phyloP scores from a whole-genome alignment of 1,140 invertebrate species.

The Nymphalis io region DNA sequence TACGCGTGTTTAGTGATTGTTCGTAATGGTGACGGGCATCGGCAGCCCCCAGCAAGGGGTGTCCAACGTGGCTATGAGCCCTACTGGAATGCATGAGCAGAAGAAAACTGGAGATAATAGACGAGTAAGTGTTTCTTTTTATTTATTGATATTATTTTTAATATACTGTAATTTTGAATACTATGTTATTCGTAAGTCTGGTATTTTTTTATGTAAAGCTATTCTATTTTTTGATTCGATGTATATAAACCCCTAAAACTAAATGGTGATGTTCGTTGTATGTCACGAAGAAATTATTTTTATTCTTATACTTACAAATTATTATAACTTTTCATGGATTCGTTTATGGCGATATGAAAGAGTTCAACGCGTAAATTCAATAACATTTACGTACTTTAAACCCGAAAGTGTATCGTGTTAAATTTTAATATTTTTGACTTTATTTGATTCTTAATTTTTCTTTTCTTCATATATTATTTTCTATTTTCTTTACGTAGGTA shows the following conservation, averaged over 20 bases:
- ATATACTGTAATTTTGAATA: not conserved
- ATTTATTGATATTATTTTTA: too few species aligned
- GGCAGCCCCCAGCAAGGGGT: conserved; percentile 56
- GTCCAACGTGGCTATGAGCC: conserved; percentile 46
- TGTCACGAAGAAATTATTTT: not conserved
- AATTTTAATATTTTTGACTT: not conserved
- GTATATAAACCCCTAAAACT: too few species aligned
- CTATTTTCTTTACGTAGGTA: too few species aligned
- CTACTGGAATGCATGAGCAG: conserved; percentile 46
- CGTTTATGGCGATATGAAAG: conserved; percentile 25
- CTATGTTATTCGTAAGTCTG: not conserved
- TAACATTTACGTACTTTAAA: not conserved
- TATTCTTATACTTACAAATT: not conserved
- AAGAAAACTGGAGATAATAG: conserved; percentile 68
- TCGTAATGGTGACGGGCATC: conserved; percentile 68
- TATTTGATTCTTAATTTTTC: too few species aligned
- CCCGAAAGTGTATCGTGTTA: not conserved
- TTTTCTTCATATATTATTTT: too few species aligned
- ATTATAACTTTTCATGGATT: not conserved
- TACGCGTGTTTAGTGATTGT: conserved; percentile 53
- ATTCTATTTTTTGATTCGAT: too few species aligned
- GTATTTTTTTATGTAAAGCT: not conserved
- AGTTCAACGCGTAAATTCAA: conserved; percentile 36
- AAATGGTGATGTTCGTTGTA: too few species aligned
- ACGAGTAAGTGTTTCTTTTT: conserved; percentile 56